Percentiles rank a stretch among this genome's conserved stretches.
Conservation (phyloP, 2,113 vertebrate genomes). For the Phocoena phocoena region DNA sequence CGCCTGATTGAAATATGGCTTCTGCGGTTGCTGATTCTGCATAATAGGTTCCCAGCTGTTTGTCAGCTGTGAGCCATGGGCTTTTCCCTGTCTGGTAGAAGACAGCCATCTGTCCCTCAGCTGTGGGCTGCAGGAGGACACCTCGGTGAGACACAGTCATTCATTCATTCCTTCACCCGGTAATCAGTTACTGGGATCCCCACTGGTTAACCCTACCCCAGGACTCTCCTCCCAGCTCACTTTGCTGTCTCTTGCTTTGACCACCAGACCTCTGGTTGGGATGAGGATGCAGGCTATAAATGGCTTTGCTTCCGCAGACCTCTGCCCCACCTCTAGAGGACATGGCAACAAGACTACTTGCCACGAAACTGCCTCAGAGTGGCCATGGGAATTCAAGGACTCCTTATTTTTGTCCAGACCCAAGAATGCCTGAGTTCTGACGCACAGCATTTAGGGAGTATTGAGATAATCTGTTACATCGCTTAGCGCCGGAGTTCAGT, state of each 20-base stretch:
- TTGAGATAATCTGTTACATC: not conserved
- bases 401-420: not conserved
- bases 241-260: not conserved
- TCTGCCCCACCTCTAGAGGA: not conserved
- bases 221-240: not conserved
- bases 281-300: not conserved
- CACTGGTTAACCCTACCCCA: not conserved
- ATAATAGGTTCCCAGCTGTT: constrained; percentile 6
- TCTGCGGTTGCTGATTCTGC: not conserved
- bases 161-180: not conserved
- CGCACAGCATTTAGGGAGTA: not conserved
- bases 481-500: not conserved
- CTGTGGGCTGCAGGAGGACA: not conserved
- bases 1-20: not conserved
- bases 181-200: not conserved
- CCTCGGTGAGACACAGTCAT: not conserved
- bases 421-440: not conserved
- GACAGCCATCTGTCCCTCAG: not conserved
- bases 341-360: not conserved
- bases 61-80: not conserved
- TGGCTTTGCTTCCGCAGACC: not conserved
- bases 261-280: not conserved
- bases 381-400: not conserved
- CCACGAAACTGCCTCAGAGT: not conserved
- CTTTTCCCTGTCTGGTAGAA: not conserved